Conservation (phyloP, 2,888 invertebrate genomes). For the Pyrocoelia pectoralis region DNA sequence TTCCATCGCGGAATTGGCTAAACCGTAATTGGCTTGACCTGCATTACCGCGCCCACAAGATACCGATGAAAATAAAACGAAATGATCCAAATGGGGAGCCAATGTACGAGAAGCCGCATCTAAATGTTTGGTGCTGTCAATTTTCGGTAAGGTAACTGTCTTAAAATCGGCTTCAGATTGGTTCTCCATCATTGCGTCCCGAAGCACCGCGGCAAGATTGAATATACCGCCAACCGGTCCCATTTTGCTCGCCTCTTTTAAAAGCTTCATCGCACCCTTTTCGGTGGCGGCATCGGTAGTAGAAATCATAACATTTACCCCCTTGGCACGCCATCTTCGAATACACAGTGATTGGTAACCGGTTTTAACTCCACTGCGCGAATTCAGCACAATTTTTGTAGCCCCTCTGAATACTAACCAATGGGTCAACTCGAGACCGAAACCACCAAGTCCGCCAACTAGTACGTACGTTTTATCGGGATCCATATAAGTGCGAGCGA, state of each 20-base stretch:
- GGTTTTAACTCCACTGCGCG: slow-evolving; percentile 87
- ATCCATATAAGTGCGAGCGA: slow-evolving; percentile 86
- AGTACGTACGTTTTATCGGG: slow-evolving; percentile 78
- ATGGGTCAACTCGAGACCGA: slow-evolving; percentile 91
- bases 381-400: slow-evolving; percentile 82
- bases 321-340: slow-evolving; percentile 70
- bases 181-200: slow-evolving; percentile 89
- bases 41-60: slow-evolving; percentile 96
- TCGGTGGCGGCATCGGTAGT: slow-evolving; percentile 69
- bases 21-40: slow-evolving; percentile 96
- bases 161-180: slow-evolving; percentile 82
- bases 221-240: slow-evolving; percentile 88
- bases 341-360: slow-evolving; percentile 93
- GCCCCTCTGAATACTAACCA: slow-evolving; percentile 93
- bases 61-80: slow-evolving; percentile 96
- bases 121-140: slow-evolving; percentile 82
- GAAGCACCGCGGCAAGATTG: slow-evolving; percentile 92
- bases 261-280: slow-evolving; percentile 70
- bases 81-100: slow-evolving; percentile 87
- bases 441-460: slow-evolving; percentile 93
- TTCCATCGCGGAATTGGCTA: slow-evolving; percentile 98
- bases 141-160: slow-evolving; percentile 85
- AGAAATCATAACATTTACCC: slow-evolving; percentile 70
- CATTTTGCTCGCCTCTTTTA: slow-evolving; percentile 68
- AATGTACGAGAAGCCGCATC: slow-evolving; percentile 80